Evolutionary conservation across 2,113 vertebrate species (phyloP).

Genomic region (Pholis gunnellus): DNA sequence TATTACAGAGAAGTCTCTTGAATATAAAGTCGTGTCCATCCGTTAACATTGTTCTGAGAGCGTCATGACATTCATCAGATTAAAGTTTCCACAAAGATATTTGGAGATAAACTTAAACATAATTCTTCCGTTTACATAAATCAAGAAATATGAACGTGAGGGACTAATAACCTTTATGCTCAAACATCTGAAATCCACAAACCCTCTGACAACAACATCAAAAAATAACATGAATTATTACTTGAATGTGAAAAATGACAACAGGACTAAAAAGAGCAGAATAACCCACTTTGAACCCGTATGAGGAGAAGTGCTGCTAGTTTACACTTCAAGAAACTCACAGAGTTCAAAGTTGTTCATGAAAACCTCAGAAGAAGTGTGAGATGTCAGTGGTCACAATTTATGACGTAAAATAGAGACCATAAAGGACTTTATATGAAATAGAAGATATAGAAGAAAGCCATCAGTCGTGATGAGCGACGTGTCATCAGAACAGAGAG

Average conservation of each 20-base stretch:
- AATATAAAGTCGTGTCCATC: neutral
- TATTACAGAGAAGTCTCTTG: neutral
- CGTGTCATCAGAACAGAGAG: too few species aligned
- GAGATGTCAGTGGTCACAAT: neutral
- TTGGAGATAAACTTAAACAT: neutral
- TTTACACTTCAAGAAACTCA: neutral
- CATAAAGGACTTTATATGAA: neutral
- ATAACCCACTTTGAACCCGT: neutral
- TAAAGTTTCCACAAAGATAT: neutral
- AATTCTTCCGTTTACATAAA: neutral
- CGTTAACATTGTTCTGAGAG: neutral
- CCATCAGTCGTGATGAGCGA: too few species aligned
- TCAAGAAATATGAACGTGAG: neutral
- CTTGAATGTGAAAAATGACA: too few species aligned
- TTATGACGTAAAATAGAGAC: too few species aligned
- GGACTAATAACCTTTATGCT: neutral
- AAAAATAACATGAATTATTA: too few species aligned
- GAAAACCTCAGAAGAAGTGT: neutral
- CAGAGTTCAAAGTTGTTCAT: neutral
- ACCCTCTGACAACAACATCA: too few species aligned
- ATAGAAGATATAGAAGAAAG: neutral
- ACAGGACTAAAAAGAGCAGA: neutral
- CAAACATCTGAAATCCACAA: neutral
- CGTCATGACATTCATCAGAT: neutral
- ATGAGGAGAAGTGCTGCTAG: neutral